A percentile compares a stretch with the other conserved stretches of the same genome.
Evolutionary conservation across 2,888 invertebrate genomes (phyloP).

Genomic region (Nasonia oneida): DNA sequence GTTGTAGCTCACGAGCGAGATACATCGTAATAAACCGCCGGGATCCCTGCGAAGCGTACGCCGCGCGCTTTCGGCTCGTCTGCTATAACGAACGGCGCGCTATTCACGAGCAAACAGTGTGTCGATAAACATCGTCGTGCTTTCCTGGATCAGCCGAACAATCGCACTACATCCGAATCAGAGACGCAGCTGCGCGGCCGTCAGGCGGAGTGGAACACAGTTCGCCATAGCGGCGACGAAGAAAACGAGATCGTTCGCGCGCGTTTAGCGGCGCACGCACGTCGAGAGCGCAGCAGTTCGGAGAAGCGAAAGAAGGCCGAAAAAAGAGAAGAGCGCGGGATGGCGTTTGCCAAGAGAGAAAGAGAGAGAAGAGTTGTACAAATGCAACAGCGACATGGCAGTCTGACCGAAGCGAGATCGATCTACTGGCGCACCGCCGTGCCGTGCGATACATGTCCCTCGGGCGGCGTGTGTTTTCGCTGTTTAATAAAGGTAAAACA

Average conservation of each 20-base stretch:
- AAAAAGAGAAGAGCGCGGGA: conserved; percentile 14
- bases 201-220: background rate
- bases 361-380: conserved; percentile 25
- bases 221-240: background rate
- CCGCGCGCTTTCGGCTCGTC: conserved; percentile 42
- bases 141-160: background rate
- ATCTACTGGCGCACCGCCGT: conserved; percentile 43
- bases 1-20: conserved; percentile 33
- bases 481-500: conserved; percentile 40
- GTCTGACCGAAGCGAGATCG: conserved; percentile 59
- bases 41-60: background rate
- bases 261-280: conserved; percentile 50
- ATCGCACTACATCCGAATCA: conserved; percentile 47
- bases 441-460: conserved; percentile 33
- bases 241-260: conserved; percentile 62
- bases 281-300: background rate
- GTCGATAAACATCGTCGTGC: background rate
- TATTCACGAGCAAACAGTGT: no score
- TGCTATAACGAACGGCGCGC: conserved; percentile 10
- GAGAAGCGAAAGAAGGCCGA: conserved; percentile 1
- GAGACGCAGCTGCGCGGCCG: conserved; percentile 9
- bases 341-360: background rate
- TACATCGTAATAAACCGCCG: conserved; percentile 56
- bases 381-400: conserved; percentile 39
- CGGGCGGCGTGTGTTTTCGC: background rate